Conservation (phyloP, 2,113 vertebrate species). For the Zosterops japonicus region DNA sequence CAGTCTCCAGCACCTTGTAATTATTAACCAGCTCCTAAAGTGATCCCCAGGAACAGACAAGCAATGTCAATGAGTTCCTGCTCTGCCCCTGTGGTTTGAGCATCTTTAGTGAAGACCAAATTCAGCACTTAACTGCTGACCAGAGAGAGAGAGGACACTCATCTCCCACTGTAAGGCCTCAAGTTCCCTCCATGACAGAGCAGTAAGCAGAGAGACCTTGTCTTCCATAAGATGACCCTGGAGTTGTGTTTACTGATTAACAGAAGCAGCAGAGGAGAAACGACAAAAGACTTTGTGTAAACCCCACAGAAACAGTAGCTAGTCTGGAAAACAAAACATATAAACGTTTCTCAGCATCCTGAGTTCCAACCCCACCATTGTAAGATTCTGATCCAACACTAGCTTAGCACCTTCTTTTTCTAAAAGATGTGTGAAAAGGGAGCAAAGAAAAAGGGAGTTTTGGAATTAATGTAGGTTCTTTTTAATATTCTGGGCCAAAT, state of each 20-base stretch:
- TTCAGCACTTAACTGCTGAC: not conserved
- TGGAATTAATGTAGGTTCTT: not conserved
- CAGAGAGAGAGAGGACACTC: not conserved
- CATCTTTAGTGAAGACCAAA: not conserved
- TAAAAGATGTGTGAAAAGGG: not conserved
- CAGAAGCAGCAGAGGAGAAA: not conserved
- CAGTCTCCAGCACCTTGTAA: not conserved
- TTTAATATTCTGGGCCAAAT: not conserved
- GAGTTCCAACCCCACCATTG: not conserved
- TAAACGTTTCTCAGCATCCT: conserved; percentile 20
- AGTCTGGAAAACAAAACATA: not conserved
- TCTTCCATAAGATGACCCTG: not conserved
- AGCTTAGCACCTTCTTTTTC: not conserved
- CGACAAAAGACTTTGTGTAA: not conserved
- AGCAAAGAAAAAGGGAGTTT: not conserved
- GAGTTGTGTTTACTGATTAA: not conserved
- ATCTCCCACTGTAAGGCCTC: not conserved
- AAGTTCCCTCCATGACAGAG: not conserved
- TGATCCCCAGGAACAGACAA: not conserved
- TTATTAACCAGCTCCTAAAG: not conserved
- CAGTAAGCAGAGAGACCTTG: not conserved
- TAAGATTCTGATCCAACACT: not conserved
- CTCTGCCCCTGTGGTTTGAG: not conserved
- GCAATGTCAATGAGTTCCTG: not conserved
- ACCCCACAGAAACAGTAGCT: conserved; percentile 30